Evolutionary conservation across 1,140 invertebrate species (phyloP), one percentile per base, ranked within the genome.

Genomic region (Pemphigus obesinymphae): DNA sequence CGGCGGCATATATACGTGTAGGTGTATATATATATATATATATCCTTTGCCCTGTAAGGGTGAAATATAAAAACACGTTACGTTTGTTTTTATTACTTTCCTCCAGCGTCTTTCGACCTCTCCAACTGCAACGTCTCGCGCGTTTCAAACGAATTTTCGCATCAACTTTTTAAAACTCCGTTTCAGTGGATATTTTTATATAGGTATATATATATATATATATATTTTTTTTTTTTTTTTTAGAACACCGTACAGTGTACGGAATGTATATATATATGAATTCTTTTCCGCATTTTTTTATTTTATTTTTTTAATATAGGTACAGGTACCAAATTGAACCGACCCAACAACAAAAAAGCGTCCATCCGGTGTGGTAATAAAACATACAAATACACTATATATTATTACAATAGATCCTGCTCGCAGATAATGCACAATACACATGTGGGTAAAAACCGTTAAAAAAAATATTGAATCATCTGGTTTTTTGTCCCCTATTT

Each of bases 11-110:
- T 11, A n/a, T n/a, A n/a, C n/a, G n/a, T n/a, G n/a, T n/a, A n/a
- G n/a, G n/a, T n/a, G n/a, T n/a, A n/a, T n/a, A n/a, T n/a, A n/a
- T n/a, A n/a, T n/a, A n/a, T n/a, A 63, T 63, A 63, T 34, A 70
- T 43, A 70, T 70, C 68, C 68, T 70, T 45, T 29, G 43, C 13
- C 37, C 37, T 11, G 34, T 13, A 20, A 20, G 15, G 13, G 23
- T 17, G 15, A 70, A 70, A 45, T 70, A 70, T 70, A 70, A 70
- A 70, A 70, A 70, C 23, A 2, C 37, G 40, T 70, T 70, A 70
- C 66, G 37, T 70, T 70, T 15, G 37, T 70, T 45, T 70, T 45
- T 70, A 43, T 70, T n/a, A 45, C 68, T 58, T 29, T 26, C 3
- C n/a, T 3, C 20, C 8, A 1, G 23, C 13, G 23, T 26, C 20